Evolutionary conservation across 2,888 invertebrate species (phyloP).

Genomic region (Volucella zonaria): DNA sequence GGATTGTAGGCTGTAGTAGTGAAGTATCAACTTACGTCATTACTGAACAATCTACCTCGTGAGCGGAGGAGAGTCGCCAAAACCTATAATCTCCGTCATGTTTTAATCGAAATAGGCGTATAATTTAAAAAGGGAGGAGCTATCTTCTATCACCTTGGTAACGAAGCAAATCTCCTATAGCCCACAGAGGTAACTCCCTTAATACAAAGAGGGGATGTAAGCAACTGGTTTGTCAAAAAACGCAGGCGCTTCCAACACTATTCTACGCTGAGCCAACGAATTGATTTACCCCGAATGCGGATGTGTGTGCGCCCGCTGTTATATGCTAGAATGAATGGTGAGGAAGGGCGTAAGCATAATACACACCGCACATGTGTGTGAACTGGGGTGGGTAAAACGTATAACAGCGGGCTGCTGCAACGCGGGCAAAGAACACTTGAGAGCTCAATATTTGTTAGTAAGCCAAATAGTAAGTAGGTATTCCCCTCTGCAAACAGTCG

Average conservation of each 20-base stretch:
- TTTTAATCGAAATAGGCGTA: conserved; percentile 33
- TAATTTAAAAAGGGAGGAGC: conserved; percentile 35
- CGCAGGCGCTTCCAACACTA: conserved; percentile 65
- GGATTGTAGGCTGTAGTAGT: conserved; percentile 25
- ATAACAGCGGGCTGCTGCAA: conserved; percentile 64
- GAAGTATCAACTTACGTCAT: conserved; percentile 48
- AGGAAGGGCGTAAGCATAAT: conserved; percentile 60
- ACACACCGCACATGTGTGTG: conserved; percentile 23
- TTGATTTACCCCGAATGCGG: conserved; percentile 16
- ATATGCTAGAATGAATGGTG: neutral
- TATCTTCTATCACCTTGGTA: conserved; percentile 53
- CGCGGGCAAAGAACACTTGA: conserved; percentile 79
- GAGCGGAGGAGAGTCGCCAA: conserved; percentile 51
- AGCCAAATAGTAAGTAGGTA: conserved; percentile 83
- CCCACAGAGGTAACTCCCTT: conserved; percentile 20
- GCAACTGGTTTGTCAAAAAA: conserved; percentile 58
- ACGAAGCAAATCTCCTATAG: conserved; percentile 57
- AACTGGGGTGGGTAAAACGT: conserved; percentile 66
- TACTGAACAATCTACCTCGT: conserved; percentile 5
- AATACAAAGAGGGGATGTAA: conserved; percentile 39
- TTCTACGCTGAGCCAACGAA: conserved; percentile 10
- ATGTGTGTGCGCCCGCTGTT: neutral
- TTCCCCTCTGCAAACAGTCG: conserved; percentile 84
- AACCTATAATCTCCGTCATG: conserved; percentile 48
- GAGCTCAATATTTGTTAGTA: conserved; percentile 83